Conservation (phyloP, 2,797 vertebrate genomes). For the Galaxias olidus region DNA sequence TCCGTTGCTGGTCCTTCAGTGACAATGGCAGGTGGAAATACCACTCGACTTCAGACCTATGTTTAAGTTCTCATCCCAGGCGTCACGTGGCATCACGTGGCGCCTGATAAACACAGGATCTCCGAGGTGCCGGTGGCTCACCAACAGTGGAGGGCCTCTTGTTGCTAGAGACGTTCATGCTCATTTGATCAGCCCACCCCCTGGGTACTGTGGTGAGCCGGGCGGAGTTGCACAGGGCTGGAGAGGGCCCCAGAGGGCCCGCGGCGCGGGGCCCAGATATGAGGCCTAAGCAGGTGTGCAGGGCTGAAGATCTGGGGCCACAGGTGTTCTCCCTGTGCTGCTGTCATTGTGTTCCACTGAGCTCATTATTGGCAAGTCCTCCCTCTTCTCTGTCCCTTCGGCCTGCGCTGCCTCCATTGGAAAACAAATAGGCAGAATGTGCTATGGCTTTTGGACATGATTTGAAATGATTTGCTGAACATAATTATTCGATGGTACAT, state of each 20-base stretch:
- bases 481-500: conserved; percentile 29
- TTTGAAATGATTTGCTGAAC: conserved; percentile 39
- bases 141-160: conserved; percentile 21
- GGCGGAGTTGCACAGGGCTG: conserved; percentile 30
- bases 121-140: conserved; percentile 21
- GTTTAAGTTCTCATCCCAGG: conserved; percentile 21
- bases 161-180: conserved; percentile 11
- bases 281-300: conserved; percentile 26
- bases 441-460: conserved; percentile 12
- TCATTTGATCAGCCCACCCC: conserved; percentile 14
- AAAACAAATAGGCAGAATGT: conserved; percentile 13
- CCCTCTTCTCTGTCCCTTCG: background rate
- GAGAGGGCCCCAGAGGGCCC: conserved; percentile 28
- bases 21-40: conserved; percentile 22
- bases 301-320: conserved; percentile 36
- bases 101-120: conserved; percentile 32
- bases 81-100: no score
- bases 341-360: conserved; percentile 36
- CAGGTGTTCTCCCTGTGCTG: conserved; percentile 50
- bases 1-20: conserved; percentile 21
- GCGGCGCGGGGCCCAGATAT: conserved; percentile 8
- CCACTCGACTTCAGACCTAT: conserved; percentile 28
- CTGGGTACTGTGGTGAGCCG: conserved; percentile 24
- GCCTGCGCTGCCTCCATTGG: conserved; percentile 6
- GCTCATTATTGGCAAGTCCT: conserved; percentile 43